A percentile compares a stretch with the other conserved stretches of the same genome.
Evolutionary conservation across 2,888 invertebrate species (phyloP).

Genomic region (Cylindroiulus punctatus): DNA sequence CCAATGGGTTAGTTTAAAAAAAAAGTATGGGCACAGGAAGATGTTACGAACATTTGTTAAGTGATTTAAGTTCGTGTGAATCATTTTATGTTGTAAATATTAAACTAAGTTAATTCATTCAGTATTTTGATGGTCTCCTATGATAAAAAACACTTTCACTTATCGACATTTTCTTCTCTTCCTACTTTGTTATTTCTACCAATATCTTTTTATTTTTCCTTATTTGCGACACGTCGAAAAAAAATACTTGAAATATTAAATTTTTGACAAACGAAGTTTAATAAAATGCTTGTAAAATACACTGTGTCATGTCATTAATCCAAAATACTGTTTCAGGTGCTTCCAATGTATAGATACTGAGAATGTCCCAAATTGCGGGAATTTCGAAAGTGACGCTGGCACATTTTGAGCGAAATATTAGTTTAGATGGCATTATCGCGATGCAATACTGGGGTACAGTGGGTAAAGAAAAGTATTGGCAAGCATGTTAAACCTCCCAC

Average conservation of each 20-base stretch:
- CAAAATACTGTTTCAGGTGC: no score
- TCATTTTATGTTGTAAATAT: constrained; percentile 37
- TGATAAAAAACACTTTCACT: constrained; percentile 27
- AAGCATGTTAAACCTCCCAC: no score
- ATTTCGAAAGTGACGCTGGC: no score
- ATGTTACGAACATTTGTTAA: constrained; percentile 11
- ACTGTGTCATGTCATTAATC: neutral
- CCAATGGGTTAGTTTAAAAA: neutral
- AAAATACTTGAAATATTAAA: constrained; percentile 25
- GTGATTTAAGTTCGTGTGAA: constrained; percentile 36
- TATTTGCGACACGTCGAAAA: constrained; percentile 22
- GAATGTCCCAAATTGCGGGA: no score
- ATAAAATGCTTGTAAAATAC: constrained; percentile 42
- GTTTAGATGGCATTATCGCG: no score
- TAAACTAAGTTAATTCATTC: constrained; percentile 34
- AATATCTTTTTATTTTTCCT: constrained; percentile 38
- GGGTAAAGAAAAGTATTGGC: no score
- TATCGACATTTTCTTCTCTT: constrained; percentile 31
- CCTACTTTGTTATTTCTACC: constrained; percentile 42
- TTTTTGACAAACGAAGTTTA: constrained; percentile 38
- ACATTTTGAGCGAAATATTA: no score
- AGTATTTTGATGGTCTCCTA: constrained; percentile 42
- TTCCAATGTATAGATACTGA: no score
- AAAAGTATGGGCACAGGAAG: neutral
- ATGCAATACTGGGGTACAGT: no score